Evolutionary conservation across 2,113 vertebrate species (phyloP).

Genomic region (Xerus inauris): DNA sequence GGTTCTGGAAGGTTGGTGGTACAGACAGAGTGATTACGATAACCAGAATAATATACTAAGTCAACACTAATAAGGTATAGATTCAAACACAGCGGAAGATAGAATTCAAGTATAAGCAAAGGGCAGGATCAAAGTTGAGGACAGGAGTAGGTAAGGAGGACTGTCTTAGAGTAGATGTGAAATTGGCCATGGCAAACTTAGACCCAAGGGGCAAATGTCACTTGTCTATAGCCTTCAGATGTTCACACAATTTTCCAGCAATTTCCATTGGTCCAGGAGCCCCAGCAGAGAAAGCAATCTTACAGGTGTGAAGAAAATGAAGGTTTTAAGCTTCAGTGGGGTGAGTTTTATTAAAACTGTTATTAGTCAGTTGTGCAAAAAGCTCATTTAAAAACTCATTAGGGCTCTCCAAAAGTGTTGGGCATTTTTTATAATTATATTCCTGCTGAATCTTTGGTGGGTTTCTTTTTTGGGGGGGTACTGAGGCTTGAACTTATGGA

Average conservation of each 20-base stretch:
- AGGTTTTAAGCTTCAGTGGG: neutral
- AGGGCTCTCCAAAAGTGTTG: slow-evolving; percentile 13
- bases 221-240: neutral
- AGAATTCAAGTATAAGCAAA: neutral
- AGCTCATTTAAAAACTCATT: slow-evolving; percentile 50
- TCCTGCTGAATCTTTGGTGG: neutral
- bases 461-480: no score
- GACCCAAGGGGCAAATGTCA: neutral
- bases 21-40: neutral
- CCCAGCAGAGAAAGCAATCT: neutral
- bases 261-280: neutral
- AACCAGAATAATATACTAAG: neutral
- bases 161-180: neutral
- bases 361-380: slow-evolving; percentile 56
- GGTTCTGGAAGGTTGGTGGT: neutral
- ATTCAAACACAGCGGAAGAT: neutral
- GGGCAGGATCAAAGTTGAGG: neutral
- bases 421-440: neutral
- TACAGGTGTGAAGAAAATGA: slow-evolving; percentile 12
- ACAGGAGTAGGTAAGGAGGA: neutral
- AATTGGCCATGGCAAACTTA: neutral
- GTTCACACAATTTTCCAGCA: slow-evolving; percentile 5
- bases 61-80: neutral
- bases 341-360: slow-evolving; percentile 51
- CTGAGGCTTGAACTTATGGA: no score